phyloP scores from a whole-genome alignment of 2,113 vertebrate species.

The Pelecanus crispus region DNA sequence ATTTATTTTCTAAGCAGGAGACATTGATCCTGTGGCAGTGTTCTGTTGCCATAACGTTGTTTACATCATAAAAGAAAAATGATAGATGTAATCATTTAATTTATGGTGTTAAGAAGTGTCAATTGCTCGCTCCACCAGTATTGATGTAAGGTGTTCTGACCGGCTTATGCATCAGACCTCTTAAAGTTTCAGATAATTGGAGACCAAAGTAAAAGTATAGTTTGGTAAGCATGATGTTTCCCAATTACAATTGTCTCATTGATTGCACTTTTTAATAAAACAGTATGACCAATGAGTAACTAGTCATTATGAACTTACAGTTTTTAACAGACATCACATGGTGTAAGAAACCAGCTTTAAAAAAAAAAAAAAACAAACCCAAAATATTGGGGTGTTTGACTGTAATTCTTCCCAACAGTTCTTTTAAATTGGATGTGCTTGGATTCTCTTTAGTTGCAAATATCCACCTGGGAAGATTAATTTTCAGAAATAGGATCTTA shows the following conservation, averaged over 20 bases:
- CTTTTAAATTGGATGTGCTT: neutral
- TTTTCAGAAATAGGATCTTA: neutral
- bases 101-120: conserved; percentile 19
- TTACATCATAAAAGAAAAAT: conserved; percentile 45
- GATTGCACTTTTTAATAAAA: neutral
- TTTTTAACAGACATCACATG: neutral
- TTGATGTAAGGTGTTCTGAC: neutral
- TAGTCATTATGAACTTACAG: neutral
- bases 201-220: neutral
- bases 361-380: neutral
- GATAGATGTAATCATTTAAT: conserved; percentile 51
- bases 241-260: neutral
- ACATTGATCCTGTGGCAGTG: conserved; percentile 23
- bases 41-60: conserved; percentile 34
- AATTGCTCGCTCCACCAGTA: neutral
- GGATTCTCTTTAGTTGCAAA: neutral
- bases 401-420: neutral
- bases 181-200: neutral
- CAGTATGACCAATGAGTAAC: neutral
- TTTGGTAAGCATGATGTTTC: neutral
- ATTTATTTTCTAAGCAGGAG: conserved; percentile 47
- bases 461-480: neutral
- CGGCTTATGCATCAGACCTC: neutral
- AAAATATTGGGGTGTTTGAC: neutral
- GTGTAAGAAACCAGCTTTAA: neutral